Evolutionary conservation across 2,888 invertebrate genomes (phyloP).

Genomic region (Mythimna loreyi): DNA sequence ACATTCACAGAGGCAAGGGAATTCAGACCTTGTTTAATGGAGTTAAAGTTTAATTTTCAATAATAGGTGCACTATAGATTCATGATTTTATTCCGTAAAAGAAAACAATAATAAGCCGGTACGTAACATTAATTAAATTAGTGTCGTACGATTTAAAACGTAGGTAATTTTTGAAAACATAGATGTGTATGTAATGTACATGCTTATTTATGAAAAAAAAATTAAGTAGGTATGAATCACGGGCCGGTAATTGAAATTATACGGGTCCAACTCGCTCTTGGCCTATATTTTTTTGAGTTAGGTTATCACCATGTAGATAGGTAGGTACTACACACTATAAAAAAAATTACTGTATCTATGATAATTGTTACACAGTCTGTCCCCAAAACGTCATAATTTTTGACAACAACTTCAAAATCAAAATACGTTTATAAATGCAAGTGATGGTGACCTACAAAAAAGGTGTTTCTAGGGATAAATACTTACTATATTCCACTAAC

Average conservation of each 20-base stretch:
- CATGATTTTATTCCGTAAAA: neutral
- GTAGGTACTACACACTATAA: neutral
- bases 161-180: too few relatives aligned
- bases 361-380: neutral
- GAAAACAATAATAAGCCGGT: slow-evolving; percentile 19
- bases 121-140: neutral
- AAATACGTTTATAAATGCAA: neutral
- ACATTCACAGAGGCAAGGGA: slow-evolving; percentile 9
- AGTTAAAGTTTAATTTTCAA: neutral
- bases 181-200: too few relatives aligned
- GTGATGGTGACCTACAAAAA: neutral
- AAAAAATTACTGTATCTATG: slow-evolving; percentile 2
- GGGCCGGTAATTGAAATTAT: neutral
- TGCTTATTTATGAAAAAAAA: too few relatives aligned
- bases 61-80: neutral
- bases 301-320: neutral
- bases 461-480: neutral
- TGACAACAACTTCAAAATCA: slow-evolving; percentile 8
- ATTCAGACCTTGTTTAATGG: neutral
- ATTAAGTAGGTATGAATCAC: neutral
- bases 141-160: neutral
- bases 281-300: neutral
- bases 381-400: slow-evolving; percentile 18
- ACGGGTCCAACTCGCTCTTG: neutral
- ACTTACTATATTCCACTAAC: slow-evolving; percentile 1